Evolutionary conservation across 2,797 vertebrate genomes (phyloP).

Genomic region (Meda fulgida): DNA sequence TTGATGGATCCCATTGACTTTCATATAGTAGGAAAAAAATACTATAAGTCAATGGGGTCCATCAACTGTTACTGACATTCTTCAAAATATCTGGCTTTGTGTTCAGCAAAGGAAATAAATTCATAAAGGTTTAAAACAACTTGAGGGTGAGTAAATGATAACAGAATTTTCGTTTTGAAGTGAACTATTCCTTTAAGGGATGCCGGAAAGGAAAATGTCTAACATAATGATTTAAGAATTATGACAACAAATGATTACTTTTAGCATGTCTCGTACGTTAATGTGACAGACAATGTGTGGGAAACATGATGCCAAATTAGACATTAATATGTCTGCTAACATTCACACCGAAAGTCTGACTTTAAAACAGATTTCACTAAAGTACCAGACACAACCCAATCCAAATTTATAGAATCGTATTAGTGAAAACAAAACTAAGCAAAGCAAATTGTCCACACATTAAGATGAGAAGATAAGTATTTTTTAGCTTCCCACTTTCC

Average conservation of each 20-base stretch:
- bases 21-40: too few species aligned
- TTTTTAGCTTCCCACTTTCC: background rate
- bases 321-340: conserved; percentile 14
- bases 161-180: too few species aligned
- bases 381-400: background rate
- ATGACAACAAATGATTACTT: background rate
- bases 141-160: too few species aligned
- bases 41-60: too few species aligned
- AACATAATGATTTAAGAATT: background rate
- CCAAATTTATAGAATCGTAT: background rate
- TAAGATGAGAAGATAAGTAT: background rate
- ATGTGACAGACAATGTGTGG: conserved; percentile 11
- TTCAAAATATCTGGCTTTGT: too few species aligned
- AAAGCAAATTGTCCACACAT: background rate
- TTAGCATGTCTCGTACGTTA: background rate
- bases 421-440: conserved; percentile 4
- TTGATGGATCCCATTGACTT: too few species aligned
- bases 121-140: too few species aligned
- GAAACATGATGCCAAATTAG: background rate
- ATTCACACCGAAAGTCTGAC: conserved; percentile 42
- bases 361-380: background rate
- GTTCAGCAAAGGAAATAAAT: too few species aligned
- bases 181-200: background rate
- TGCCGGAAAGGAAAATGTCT: background rate
- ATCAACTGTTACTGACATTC: too few species aligned